phyloP scores from a whole-genome alignment of 2,888 invertebrate species.

The Nebria brevicollis region DNA sequence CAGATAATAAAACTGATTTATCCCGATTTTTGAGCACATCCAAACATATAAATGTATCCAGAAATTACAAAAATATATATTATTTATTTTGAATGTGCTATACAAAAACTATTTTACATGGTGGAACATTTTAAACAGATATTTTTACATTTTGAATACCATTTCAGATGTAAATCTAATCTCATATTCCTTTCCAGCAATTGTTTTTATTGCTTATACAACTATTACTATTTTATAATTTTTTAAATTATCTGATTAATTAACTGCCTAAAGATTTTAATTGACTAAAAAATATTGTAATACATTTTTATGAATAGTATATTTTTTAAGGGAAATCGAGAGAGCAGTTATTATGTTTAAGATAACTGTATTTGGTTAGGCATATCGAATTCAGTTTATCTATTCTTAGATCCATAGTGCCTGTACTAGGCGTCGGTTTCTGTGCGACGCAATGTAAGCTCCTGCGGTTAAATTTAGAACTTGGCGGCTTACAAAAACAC shows the following conservation, averaged over 20 bases:
- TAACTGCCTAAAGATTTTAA: not conserved
- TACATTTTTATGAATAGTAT: not conserved
- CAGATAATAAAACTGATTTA: no score
- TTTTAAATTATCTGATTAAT: not conserved
- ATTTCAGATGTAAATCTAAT: no score
- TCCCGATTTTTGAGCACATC: no score
- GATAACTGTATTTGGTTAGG: slow-evolving; percentile 42
- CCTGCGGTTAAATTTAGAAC: slow-evolving; percentile 41
- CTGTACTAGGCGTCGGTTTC: slow-evolving; percentile 3
- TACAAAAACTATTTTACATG: no score
- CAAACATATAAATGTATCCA: no score
- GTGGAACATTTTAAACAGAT: no score
- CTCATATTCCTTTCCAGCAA: no score
- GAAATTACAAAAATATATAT: no score
- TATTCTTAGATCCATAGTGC: slow-evolving; percentile 36
- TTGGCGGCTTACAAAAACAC: slow-evolving; percentile 36
- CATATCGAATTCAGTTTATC: slow-evolving; percentile 34
- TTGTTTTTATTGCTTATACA: no score
- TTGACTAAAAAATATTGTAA: not conserved
- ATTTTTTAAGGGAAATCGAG: slow-evolving; percentile 9
- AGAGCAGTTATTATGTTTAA: slow-evolving; percentile 27
- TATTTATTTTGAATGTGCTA: no score
- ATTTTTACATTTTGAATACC: no score
- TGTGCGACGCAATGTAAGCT: slow-evolving; percentile 49
- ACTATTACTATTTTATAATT: not conserved